A percentile compares a stretch with the other conserved stretches of the same genome.
These are phyloP conservation scores for Dermatophagoides farinae DNA, from an alignment of 1,140 invertebrate species.

Conservation along the genomic window DNA sequence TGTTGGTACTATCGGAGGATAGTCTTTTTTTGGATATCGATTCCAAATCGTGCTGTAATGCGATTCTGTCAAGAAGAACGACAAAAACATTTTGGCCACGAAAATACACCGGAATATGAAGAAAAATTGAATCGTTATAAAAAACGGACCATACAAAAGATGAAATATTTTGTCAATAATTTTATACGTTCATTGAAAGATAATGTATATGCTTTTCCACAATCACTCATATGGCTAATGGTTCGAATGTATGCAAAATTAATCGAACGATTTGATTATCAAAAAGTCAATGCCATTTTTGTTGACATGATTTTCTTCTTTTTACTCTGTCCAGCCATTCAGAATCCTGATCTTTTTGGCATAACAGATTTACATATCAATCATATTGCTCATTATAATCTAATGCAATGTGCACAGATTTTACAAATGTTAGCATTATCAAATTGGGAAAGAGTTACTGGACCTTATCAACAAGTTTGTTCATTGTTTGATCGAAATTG, in stretches of 20 bases:
- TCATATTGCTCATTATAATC: slow-evolving; percentile 68
- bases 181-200: slow-evolving; percentile 66
- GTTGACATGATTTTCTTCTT: slow-evolving; percentile 79
- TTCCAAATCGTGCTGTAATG: slow-evolving; percentile 57
- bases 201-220: slow-evolving; percentile 78
- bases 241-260: slow-evolving; percentile 31
- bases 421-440: slow-evolving; percentile 69
- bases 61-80: slow-evolving; percentile 47
- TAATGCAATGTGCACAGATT: slow-evolving; percentile 65
- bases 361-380: slow-evolving; percentile 70
- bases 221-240: slow-evolving; percentile 38
- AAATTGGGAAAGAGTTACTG: slow-evolving; percentile 53
- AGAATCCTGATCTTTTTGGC: slow-evolving; percentile 87
- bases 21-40: slow-evolving; percentile 81
- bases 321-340: slow-evolving; percentile 87
- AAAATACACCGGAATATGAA: slow-evolving; percentile 41
- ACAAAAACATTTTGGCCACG: slow-evolving; percentile 54
- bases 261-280: slow-evolving; percentile 28
- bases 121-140: slow-evolving; percentile 50
- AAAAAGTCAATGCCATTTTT: slow-evolving; percentile 45
- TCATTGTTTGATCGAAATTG: slow-evolving; percentile 31
- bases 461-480: slow-evolving; percentile 13
- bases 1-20: slow-evolving; percentile 75
- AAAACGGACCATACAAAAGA: slow-evolving; percentile 50
- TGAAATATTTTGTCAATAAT: slow-evolving; percentile 52